Percentiles rank a stretch among this genome's conserved stretches.
phyloP scores from a whole-genome alignment of 2,888 invertebrate species.

The Schizaphis graminum region DNA sequence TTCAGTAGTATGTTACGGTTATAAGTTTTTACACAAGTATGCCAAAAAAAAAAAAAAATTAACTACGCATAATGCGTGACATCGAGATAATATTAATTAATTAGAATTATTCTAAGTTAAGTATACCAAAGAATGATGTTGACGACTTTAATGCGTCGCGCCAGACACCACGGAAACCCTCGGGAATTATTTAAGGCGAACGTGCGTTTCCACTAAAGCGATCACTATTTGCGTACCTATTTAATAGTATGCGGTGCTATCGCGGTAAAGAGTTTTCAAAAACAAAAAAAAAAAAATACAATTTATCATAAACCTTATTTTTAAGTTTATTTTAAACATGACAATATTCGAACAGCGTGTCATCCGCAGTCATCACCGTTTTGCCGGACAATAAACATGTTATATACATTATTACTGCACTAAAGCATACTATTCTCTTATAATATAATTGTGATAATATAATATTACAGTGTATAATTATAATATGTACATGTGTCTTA shows the following conservation, averaged over 20 bases:
- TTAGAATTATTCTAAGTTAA: neutral
- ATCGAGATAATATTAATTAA: neutral
- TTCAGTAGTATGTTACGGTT: neutral
- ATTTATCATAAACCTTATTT: neutral
- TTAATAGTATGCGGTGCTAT: neutral
- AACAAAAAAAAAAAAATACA: neutral
- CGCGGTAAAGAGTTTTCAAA: neutral
- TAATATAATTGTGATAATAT: neutral
- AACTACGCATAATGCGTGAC: neutral
- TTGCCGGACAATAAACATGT: neutral
- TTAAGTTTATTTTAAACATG: neutral
- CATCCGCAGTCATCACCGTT: neutral
- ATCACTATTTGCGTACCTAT: neutral
- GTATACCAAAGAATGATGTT: neutral
- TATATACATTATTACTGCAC: neutral
- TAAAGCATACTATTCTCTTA: neutral
- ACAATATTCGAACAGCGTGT: neutral
- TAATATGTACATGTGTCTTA: neutral
- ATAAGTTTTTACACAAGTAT: neutral
- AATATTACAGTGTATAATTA: neutral
- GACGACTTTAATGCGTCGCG: neutral
- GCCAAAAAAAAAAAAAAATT: neutral
- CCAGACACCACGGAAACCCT: neutral
- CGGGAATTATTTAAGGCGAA: neutral
- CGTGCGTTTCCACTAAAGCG: neutral